Evolutionary conservation across 2,888 invertebrate genomes (phyloP), one percentile per base, ranked within the genome.

Genomic region (Arrhopalites spinosus): DNA sequence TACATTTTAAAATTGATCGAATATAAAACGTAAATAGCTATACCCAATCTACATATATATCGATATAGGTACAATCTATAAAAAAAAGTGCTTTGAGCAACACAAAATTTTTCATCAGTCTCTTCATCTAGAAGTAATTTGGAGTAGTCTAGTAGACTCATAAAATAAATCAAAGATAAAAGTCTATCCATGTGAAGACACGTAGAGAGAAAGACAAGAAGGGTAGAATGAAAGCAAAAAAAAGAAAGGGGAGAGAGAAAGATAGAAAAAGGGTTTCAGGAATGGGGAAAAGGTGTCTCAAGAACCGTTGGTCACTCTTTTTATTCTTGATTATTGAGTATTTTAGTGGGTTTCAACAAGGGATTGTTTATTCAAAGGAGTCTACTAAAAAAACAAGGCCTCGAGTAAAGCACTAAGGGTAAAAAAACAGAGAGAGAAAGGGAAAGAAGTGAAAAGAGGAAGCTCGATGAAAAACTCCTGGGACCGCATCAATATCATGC

Each of bases 401-500:
- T 15, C 1, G 64, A 64, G 17, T 29, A n/a, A 30, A 23, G n/a
- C n/a, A n/a, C n/a, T n/a, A 36, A 30, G 30, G 20, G 30, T 30
- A 43, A 15, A 23, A 56, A 5, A 43, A 30, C 17, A 3, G 64
- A 64, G 17, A 30, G 25, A 27, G 30, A 64, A 17, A 64, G 64
- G 29, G 29, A 67, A 47, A 47, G 43, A 74, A 59, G 8, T 45
- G 68, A n/a, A 67, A 8, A 68, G 68, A n/a, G 68, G 59, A 27
- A 74, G 70, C 36, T 67, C 53, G 74, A 67, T 67, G 67, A 59
- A 74, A 66, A 68, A 68, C 74, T 74, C 74, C 23, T 15, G 74
- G 74, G 74, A 74, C 68, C n/a, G 36, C 74, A 74, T 74, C 68
- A 74, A 74, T 74, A 74, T 74, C 74, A 74, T 59, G 74, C 43